These are phyloP conservation scores for Saccostrea echinata DNA, from an alignment of 1,140 invertebrate genomes.

Conservation along the genomic window DNA sequence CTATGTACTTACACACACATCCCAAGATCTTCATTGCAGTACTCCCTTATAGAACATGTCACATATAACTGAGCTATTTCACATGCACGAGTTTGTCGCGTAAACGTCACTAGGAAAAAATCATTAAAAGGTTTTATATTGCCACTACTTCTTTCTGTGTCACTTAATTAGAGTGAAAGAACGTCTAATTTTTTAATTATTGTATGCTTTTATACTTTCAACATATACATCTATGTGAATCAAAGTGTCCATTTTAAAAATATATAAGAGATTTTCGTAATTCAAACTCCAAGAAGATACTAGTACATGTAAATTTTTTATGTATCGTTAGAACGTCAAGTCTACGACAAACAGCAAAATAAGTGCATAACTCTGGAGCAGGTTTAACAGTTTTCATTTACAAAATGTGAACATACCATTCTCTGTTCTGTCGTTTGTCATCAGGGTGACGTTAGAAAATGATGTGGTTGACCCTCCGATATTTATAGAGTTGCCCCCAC, in stretches of 20 bases:
- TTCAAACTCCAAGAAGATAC: no score
- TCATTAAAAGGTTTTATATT: background rate
- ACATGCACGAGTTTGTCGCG: background rate
- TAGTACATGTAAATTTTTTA: no score
- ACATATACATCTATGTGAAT: no score
- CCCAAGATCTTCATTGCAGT: background rate
- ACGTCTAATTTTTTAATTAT: no score
- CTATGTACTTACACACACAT: background rate
- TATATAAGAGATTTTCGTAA: no score
- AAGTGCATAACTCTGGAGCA: no score
- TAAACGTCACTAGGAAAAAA: background rate
- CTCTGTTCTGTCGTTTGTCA: background rate
- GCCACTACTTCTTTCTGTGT: background rate
- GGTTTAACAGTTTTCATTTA: no score
- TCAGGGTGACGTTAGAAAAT: background rate
- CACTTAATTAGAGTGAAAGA: no score
- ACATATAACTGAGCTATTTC: slow-evolving; percentile 9
- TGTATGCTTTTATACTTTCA: no score
- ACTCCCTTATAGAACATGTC: background rate
- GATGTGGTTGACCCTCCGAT: background rate
- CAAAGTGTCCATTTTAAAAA: no score
- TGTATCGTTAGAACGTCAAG: no score
- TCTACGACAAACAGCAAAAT: no score
- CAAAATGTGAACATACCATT: background rate
- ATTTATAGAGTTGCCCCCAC: background rate